Percentiles rank a stretch among this genome's conserved stretches.
Conservation (phyloP, 2,113 vertebrate species). For the Cyanoramphus novaezelandiae region DNA sequence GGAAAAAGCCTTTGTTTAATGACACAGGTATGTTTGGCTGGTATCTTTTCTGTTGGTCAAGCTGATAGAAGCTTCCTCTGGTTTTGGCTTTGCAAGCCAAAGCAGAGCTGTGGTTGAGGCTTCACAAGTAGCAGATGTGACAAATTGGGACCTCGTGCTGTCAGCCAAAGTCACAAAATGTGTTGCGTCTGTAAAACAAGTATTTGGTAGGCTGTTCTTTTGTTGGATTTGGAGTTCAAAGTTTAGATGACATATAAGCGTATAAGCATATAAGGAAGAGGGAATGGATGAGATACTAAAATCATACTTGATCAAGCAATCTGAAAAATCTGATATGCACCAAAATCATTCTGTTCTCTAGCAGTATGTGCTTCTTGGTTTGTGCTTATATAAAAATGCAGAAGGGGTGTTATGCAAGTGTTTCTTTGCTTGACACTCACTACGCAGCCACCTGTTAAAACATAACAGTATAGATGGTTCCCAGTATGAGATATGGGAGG, state of each 20-base stretch:
- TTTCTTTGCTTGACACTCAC: constrained; percentile 22
- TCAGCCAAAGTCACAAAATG: not conserved
- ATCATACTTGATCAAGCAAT: not conserved
- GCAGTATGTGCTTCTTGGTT: not conserved
- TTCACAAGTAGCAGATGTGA: not conserved
- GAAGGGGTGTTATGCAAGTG: constrained; percentile 19
- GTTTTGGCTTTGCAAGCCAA: not conserved
- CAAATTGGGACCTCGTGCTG: not conserved
- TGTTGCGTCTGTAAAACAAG: not conserved
- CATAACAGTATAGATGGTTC: not conserved
- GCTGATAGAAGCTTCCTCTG: not conserved
- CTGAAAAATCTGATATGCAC: not conserved
- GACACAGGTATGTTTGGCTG: not conserved
- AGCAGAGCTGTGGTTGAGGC: not conserved
- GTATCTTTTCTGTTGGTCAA: not conserved
- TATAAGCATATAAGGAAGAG: not conserved
- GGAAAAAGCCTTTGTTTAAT: not conserved
- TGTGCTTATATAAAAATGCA: constrained; percentile 51
- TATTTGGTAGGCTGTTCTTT: not conserved
- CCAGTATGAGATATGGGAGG: not conserved
- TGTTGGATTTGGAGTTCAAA: not conserved
- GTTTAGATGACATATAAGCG: not conserved
- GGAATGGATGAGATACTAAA: not conserved
- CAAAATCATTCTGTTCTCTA: not conserved
- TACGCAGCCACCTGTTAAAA: constrained; percentile 38